Evolutionary conservation across 2,113 vertebrate species (phyloP).

Genomic region (Hystrix brachyura): DNA sequence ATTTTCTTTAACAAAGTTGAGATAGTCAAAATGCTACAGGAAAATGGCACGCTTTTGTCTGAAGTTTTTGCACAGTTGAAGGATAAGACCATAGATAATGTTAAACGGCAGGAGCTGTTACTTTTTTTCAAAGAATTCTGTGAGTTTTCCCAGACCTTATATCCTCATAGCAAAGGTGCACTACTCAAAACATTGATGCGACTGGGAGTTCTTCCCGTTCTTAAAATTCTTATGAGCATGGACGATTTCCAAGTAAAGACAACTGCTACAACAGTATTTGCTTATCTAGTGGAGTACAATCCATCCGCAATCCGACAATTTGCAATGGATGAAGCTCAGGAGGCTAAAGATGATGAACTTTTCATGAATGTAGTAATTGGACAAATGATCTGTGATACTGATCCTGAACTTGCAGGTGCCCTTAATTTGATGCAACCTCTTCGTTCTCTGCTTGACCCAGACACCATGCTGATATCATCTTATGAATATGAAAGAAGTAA

Average conservation of each 20-base stretch:
- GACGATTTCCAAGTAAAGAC: slow-evolving; percentile 94
- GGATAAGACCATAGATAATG: slow-evolving; percentile 92
- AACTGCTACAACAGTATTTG: slow-evolving; percentile 96
- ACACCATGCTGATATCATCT: slow-evolving; percentile 93
- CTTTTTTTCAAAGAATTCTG: slow-evolving; percentile 84
- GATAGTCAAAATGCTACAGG: slow-evolving; percentile 97
- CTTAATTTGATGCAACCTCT: slow-evolving; percentile 94
- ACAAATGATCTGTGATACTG: slow-evolving; percentile 97
- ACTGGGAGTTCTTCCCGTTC: slow-evolving; percentile 94
- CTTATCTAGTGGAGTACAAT: slow-evolving; percentile 96
- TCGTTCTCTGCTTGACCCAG: slow-evolving; percentile 93
- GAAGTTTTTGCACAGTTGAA: slow-evolving; percentile 96
- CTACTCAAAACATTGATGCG: slow-evolving; percentile 95
- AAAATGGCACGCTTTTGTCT: slow-evolving; percentile 94
- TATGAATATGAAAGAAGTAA: slow-evolving; percentile 94
- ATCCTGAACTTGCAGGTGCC: slow-evolving; percentile 95
- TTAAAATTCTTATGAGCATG: slow-evolving; percentile 95
- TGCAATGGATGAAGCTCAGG: slow-evolving; percentile 94
- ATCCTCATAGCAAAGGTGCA: slow-evolving; percentile 92
- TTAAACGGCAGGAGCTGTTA: slow-evolving; percentile 94
- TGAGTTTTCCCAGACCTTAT: slow-evolving; percentile 94
- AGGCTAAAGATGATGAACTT: slow-evolving; percentile 93
- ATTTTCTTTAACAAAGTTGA: slow-evolving; percentile 98
- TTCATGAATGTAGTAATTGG: slow-evolving; percentile 97
- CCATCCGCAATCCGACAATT: slow-evolving; percentile 94